Conservation (phyloP, 2,113 vertebrate species). For the Laticauda laticaudata region DNA sequence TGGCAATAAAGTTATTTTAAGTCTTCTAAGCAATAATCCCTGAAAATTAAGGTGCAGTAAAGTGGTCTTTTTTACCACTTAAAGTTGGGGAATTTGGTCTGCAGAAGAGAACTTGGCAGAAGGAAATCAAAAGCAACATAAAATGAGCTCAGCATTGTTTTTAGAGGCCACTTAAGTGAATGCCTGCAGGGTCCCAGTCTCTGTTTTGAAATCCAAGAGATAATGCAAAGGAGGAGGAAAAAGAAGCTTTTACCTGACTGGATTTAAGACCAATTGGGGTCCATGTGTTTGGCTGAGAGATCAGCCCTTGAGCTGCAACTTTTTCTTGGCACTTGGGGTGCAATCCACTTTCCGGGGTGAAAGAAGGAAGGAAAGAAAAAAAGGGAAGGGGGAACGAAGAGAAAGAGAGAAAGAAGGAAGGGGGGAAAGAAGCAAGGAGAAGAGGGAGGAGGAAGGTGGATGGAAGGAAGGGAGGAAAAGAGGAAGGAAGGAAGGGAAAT, state of each 20-base stretch:
- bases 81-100: background rate
- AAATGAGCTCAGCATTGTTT: background rate
- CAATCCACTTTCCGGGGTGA: background rate
- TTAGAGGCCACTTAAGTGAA: background rate
- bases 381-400: no score
- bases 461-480: no score
- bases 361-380: background rate
- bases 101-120: background rate
- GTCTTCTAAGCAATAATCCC: background rate
- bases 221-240: fast-evolving
- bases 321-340: background rate
- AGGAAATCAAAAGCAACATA: background rate
- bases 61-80: background rate
- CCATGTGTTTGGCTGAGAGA: background rate
- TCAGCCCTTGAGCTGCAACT: background rate
- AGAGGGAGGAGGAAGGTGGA: no score
- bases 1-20: no score
- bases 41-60: background rate
- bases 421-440: no score
- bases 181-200: no score
- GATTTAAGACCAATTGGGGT: background rate
- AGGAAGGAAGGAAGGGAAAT: no score
- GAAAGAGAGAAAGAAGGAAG: no score
- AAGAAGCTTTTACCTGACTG: background rate
- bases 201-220: background rate